phyloP scores from a whole-genome alignment of 2,113 vertebrate species.

The Gymnocephalus cernua region DNA sequence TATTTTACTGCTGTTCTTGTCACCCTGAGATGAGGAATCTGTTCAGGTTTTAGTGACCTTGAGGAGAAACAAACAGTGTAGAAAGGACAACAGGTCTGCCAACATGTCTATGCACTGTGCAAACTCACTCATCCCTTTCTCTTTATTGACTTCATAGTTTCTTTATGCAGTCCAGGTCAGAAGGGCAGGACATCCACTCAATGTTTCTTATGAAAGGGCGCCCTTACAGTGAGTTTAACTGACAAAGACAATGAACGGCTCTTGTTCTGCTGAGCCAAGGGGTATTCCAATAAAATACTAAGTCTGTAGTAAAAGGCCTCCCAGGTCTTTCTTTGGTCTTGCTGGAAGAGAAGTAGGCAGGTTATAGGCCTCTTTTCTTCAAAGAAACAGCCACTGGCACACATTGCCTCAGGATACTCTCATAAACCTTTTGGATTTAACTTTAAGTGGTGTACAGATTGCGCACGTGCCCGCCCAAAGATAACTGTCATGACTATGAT shows the following conservation, averaged over 20 bases:
- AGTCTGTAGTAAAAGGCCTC: constrained; percentile 54
- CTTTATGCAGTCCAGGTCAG: constrained; percentile 34
- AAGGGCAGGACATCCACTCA: constrained; percentile 5
- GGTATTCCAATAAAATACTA: constrained; percentile 64
- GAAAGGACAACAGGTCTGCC: constrained; percentile 5
- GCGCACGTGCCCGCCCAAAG: constrained; percentile 22
- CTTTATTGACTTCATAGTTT: constrained; percentile 39
- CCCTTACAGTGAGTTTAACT: constrained; percentile 31
- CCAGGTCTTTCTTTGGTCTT: constrained; percentile 34
- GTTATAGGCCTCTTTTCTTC: constrained; percentile 52
- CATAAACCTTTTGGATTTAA: constrained; percentile 54
- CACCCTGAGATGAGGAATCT: not conserved
- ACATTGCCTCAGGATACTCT: constrained; percentile 42
- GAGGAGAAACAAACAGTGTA: constrained; percentile 16
- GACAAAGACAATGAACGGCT: constrained; percentile 41
- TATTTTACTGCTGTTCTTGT: constrained; percentile 3
- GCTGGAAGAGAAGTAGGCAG: constrained; percentile 17
- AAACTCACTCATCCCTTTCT: constrained; percentile 25
- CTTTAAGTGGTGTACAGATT: constrained; percentile 23
- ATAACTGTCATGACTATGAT: constrained; percentile 25
- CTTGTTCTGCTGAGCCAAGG: constrained; percentile 33
- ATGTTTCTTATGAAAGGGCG: constrained; percentile 14
- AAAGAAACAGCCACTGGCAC: constrained; percentile 42
- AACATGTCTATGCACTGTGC: constrained; percentile 34
- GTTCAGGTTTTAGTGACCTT: constrained; percentile 25